A percentile compares a stretch with the other conserved stretches of the same genome.
phyloP scores from a whole-genome alignment of 2,113 vertebrate species.

The Anguilla japonica region DNA sequence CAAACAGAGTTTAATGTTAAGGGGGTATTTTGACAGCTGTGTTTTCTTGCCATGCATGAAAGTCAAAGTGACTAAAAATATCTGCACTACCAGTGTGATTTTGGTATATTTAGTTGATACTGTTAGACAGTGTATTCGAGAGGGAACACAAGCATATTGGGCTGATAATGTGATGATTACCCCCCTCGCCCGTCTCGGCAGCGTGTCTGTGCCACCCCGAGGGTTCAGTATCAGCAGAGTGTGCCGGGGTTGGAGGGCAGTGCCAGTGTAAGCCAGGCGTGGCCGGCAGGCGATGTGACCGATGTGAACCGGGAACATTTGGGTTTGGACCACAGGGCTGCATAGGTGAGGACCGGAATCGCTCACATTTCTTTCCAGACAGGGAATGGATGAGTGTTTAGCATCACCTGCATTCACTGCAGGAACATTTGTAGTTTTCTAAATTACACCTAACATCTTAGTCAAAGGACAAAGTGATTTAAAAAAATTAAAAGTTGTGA shows the following conservation, averaged over 20 bases:
- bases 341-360: constrained; percentile 63
- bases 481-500: too few relatives aligned
- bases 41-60: too few relatives aligned
- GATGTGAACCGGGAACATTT: constrained; percentile 72
- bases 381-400: background rate
- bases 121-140: too few relatives aligned
- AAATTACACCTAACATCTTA: too few relatives aligned
- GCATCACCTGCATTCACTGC: too few relatives aligned
- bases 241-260: constrained; percentile 76
- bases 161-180: background rate
- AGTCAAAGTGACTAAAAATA: too few relatives aligned
- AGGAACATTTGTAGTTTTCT: too few relatives aligned
- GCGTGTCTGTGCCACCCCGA: constrained; percentile 82
- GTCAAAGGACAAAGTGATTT: too few relatives aligned
- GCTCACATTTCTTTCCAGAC: background rate
- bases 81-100: too few relatives aligned
- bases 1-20: too few relatives aligned
- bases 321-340: constrained; percentile 80
- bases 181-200: constrained; percentile 42
- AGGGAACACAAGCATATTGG: background rate
- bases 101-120: too few relatives aligned
- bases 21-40: too few relatives aligned
- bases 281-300: constrained; percentile 74
- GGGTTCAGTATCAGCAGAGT: constrained; percentile 79
- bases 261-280: constrained; percentile 78